Conservation (phyloP, 2,888 invertebrate genomes). For the Sarcophaga caerulescens region DNA sequence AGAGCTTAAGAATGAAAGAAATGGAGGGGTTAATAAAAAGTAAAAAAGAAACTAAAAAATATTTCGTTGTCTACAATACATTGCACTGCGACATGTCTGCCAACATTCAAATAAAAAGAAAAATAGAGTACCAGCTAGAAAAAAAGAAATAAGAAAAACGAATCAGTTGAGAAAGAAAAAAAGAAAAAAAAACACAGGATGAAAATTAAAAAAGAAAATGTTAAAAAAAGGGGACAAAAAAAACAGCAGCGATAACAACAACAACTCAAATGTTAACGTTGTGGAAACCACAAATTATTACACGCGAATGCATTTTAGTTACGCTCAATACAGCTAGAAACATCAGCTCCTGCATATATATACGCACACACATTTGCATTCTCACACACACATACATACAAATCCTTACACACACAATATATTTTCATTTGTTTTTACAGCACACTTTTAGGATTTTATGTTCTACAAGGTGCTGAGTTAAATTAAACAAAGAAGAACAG, state of each 20-base stretch:
- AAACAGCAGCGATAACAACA: conserved; percentile 5
- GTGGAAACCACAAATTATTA: conserved; percentile 66
- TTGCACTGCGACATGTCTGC: conserved; percentile 59
- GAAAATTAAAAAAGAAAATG: conserved; percentile 17
- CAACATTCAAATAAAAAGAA: conserved; percentile 21
- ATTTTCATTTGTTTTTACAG: conserved; percentile 38
- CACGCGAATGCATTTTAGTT: conserved; percentile 64
- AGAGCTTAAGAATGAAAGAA: neutral
- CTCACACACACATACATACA: neutral
- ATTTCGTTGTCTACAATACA: conserved; percentile 24
- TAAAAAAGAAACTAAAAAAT: conserved; percentile 18
- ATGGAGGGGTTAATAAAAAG: neutral
- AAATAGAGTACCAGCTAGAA: neutral
- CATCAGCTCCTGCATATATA: neutral
- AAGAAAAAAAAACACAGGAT: neutral
- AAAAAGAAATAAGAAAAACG: conserved; percentile 18
- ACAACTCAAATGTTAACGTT: conserved; percentile 61
- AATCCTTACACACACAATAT: conserved; percentile 34
- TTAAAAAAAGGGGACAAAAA: conserved; percentile 27
- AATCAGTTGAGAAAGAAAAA: neutral
- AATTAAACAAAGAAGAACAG: conserved; percentile 22
- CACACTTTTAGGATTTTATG: conserved; percentile 49
- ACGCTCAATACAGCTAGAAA: conserved; percentile 24
- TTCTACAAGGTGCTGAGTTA: conserved; percentile 54
- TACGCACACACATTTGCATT: conserved; percentile 2